Percentiles rank a stretch among this genome's conserved stretches.
Evolutionary conservation across 2,113 vertebrate species (phyloP).

Genomic region (Paraplagusia blochii): DNA sequence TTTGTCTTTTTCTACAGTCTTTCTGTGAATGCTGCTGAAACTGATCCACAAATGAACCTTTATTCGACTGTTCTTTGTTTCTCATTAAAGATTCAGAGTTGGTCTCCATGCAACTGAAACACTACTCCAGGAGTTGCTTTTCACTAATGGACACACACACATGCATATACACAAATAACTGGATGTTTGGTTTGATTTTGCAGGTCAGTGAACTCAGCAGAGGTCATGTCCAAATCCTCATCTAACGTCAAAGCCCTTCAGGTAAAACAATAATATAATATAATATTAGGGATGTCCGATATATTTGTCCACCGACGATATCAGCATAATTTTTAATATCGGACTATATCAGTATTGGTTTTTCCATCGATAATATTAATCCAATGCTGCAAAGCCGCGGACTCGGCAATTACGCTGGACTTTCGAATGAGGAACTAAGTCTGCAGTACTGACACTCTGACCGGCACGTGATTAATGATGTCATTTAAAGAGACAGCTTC

Average conservation of each 20-base stretch:
- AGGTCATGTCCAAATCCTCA: slow-evolving; percentile 91
- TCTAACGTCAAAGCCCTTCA: slow-evolving; percentile 96
- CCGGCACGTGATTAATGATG: too few relatives aligned
- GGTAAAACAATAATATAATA: slow-evolving; percentile 76
- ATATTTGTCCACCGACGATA: too few relatives aligned
- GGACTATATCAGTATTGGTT: too few relatives aligned
- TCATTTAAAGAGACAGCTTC: too few relatives aligned
- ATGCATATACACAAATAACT: slow-evolving; percentile 26
- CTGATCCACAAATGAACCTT: not conserved
- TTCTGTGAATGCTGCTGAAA: not conserved
- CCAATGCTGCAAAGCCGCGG: too few relatives aligned
- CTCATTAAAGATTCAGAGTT: slow-evolving; percentile 90
- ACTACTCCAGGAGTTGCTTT: slow-evolving; percentile 69
- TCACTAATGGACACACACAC: slow-evolving; percentile 11
- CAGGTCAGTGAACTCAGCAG: slow-evolving; percentile 65
- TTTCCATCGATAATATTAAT: too few relatives aligned
- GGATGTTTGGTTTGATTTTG: slow-evolving; percentile 58
- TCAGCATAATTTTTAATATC: too few relatives aligned
- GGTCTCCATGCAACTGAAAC: slow-evolving; percentile 85
- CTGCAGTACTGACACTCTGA: too few relatives aligned
- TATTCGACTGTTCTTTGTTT: slow-evolving; percentile 30
- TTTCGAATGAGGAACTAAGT: too few relatives aligned
- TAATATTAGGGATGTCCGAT: too few relatives aligned
- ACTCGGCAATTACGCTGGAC: too few relatives aligned
- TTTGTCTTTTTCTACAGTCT: too few relatives aligned